Evolutionary conservation across 2,888 invertebrate species (phyloP), one percentile per base, ranked within the genome.

Genomic region (Geotrupes spiniger): DNA sequence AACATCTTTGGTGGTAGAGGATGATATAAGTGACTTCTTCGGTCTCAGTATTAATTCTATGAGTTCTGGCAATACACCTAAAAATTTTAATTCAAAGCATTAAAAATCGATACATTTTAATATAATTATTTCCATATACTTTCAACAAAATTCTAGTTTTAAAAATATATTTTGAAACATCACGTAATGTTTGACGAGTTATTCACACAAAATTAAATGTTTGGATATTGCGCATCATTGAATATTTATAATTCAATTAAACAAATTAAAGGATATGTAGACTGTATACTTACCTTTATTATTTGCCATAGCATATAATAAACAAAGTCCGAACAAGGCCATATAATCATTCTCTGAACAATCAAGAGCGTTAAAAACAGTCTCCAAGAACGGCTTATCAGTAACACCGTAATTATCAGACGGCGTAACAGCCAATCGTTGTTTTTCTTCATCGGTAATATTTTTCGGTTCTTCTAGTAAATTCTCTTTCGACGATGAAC

Each of bases 261-360:
- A n/a, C n/a, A n/a, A n/a, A n/a, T n/a, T n/a, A n/a, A 21, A 40
- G 10, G 27, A 8, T 11, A 29, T 41, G 14, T 28, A 42, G 36
- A 8, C 15, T 11, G n/a, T 26, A 12, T 14, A 63, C 74, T 74
- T 75, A 96, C 98, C 96, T 84, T 84, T 82, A 76, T 98, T 99
- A 69, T 90, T 90, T 51, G 90, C 89, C 73, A 98, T 82, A 9
- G 97, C 94, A 71, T 94, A 95, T 29, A 98, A 80, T 50, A 98
- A 78, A 73, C 95, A 92, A 10, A 98, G 77, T 2, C 90, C 87
- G 71, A 97, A 92, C 50, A 99, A 76, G 4, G 96, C 87, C 36
- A 90, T 83, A 69, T 98, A 97, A 76, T 99, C 98, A 73, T 96
- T 96, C 67, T 95, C 94, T 8, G 79, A 79, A 68, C 93, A 92